Evolutionary conservation across 1,140 invertebrate species (phyloP), one percentile per base, ranked within the genome.

Genomic region (Belonocnema kinseyi): DNA sequence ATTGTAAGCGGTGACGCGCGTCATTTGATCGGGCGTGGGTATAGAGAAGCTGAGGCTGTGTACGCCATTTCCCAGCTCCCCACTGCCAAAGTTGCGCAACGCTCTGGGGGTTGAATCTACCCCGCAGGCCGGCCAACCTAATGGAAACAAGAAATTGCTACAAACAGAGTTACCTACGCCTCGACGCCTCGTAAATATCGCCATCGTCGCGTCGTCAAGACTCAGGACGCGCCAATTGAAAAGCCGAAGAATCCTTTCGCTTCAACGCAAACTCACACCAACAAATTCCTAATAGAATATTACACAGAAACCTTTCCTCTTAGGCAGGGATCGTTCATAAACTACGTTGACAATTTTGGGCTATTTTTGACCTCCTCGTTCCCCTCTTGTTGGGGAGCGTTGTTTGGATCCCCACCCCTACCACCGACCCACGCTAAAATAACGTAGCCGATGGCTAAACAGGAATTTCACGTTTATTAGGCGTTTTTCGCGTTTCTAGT

Each of bases 131-230:
- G 87, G 86, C 88, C 87, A 88, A 88, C 89, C 86, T 91, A 90
- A 92, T 92, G 90, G 90, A 91, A 92, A 92, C 91, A 91, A 92
- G 90, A 92, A 92, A 92, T 91, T 91, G 91, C 87, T 84, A 85
- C 87, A 91, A 92, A 91, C 89, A 89, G 86, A 85, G 86, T 91
- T 91, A 92, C 81, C 84, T 80, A 89, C 88, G 89, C 87, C 83
- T 90, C 87, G 83, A 83, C 88, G 88, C 88, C 85, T 86, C 81
- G 86, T 87, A 88, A 91, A 91, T 91, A 91, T 91, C 88, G 78
- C 77, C 76, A 80, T 80, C 82, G 78, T 58, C 61, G 61, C 26
- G 26, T 33, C 26, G 3, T 33, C 26, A 33, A 33, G 26, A 33
- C 26, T 66, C 26, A 66, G 61, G n/a, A 66, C 61, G 26, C 61